These are phyloP conservation scores for Mesaphorura yosii DNA, from an alignment of 1,140 invertebrate genomes.

Conservation along the genomic window DNA sequence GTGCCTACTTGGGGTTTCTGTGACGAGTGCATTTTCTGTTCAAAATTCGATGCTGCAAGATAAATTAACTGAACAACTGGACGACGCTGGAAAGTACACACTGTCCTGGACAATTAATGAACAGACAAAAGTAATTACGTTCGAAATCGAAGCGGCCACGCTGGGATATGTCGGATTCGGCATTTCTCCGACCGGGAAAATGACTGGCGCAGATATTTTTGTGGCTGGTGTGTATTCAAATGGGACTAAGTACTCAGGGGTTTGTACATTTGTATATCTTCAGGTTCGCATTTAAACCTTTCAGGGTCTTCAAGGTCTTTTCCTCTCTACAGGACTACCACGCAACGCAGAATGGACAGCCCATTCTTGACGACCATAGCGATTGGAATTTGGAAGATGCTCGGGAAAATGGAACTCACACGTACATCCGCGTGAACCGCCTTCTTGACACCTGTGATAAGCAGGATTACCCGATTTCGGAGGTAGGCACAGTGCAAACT, in stretches of 20 bases:
- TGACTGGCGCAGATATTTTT: conserved; percentile 2
- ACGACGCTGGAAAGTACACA: neutral
- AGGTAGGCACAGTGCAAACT: neutral
- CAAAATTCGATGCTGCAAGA: too few species aligned
- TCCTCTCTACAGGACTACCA: conserved; percentile 50
- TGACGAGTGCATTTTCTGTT: too few species aligned
- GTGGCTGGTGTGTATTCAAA: neutral
- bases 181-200: neutral
- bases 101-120: neutral
- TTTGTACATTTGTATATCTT: neutral
- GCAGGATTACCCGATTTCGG: neutral
- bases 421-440: conserved; percentile 52
- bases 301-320: neutral
- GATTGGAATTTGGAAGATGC: conserved; percentile 55
- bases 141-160: conserved; percentile 1
- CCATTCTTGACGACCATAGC: conserved; percentile 54
- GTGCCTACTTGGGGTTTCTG: too few species aligned
- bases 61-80: neutral
- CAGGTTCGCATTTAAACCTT: neutral
- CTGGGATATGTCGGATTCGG: conserved; percentile 6
- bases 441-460: conserved; percentile 55
- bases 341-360: conserved; percentile 45
- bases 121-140: neutral
- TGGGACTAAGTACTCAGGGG: too few species aligned
- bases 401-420: conserved; percentile 59